Evolutionary conservation across 2,113 vertebrate genomes (phyloP).

Genomic region (Amazona vittata): DNA sequence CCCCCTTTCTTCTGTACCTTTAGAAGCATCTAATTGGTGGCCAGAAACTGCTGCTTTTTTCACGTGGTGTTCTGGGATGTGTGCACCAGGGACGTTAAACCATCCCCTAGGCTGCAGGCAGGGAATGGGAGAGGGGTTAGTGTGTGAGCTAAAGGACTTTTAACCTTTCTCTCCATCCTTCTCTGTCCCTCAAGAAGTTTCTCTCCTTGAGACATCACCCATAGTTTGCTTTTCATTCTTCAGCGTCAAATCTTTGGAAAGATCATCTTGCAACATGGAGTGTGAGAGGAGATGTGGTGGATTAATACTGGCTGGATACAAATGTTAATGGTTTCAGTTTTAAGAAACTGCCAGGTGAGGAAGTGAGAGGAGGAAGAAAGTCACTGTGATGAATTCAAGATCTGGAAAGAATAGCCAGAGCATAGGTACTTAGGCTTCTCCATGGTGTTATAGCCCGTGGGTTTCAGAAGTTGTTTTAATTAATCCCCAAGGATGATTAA

Average conservation of each 20-base stretch:
- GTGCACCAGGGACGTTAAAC: background rate
- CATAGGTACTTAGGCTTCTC: background rate
- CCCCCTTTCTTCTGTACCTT: background rate
- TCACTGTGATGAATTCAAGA: background rate
- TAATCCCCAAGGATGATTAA: background rate
- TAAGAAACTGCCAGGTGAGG: background rate
- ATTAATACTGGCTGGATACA: background rate
- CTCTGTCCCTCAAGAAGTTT: background rate
- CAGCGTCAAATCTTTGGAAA: background rate
- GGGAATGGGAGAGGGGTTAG: background rate
- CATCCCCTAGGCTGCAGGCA: background rate
- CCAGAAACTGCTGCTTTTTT: slow-evolving; percentile 22
- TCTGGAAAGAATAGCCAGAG: background rate
- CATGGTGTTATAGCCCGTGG: background rate
- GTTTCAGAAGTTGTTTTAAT: background rate
- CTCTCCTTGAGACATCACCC: background rate
- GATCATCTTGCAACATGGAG: background rate
- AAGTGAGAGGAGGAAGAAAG: background rate
- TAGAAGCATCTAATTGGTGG: background rate
- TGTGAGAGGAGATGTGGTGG: background rate
- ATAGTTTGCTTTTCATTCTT: background rate
- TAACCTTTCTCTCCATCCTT: background rate
- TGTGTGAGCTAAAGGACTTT: background rate
- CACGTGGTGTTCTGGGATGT: background rate
- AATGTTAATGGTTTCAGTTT: background rate